Base-by-base conservation (phyloP, 2,888 invertebrate species). In the Ochlodes sylvanus region DNA sequence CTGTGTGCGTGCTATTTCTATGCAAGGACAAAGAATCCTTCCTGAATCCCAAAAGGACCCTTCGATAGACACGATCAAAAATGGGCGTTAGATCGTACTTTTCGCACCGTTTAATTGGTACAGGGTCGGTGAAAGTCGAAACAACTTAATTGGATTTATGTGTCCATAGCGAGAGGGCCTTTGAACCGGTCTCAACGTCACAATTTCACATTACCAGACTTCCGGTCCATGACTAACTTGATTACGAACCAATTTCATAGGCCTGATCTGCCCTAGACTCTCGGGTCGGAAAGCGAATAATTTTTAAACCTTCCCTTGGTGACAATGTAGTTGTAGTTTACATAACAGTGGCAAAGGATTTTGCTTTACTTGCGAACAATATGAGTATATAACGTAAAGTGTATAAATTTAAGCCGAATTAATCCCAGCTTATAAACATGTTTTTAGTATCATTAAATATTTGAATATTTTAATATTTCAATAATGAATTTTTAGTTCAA, bases 51-150 rank as follows among this genome's bases (percentile, higher is more conserved):
- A 14, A 54, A 32, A 10, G 9, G 12, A 34, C 55, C 55, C 15
- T 14, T 34, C 15, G 15, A 55, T 15, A 38, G 17, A 34, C 32
- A 41, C 76, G 77, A 79, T 80, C 82, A 80, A 83, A 85, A 84
- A 84, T 83, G 81, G 85, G 80, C 76, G 73, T 72, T 71, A 76
- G 85, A 81, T 82, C 83, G 85, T 87, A 88, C 87, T 89, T 90
- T 90, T 86, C 89, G 88, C 90, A 83, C 84, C 88, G 85, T 82
- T 90, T 92, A 90, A 90, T 92, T 90, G 90, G 85, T 84, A 83
- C 86, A 84, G 88, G 81, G 78, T 81, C 82, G 82, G 79, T 83
- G 86, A 87, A 90, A 90, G 89, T 88, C 85, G 88, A 85, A 88
- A 86, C 84, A 87, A 81, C 81, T 84, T 89, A 92, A 91, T 92